Evolutionary conservation across 92 coral and sea anemone species (phyloP).

Genomic region (Pocillopora meandrina): DNA sequence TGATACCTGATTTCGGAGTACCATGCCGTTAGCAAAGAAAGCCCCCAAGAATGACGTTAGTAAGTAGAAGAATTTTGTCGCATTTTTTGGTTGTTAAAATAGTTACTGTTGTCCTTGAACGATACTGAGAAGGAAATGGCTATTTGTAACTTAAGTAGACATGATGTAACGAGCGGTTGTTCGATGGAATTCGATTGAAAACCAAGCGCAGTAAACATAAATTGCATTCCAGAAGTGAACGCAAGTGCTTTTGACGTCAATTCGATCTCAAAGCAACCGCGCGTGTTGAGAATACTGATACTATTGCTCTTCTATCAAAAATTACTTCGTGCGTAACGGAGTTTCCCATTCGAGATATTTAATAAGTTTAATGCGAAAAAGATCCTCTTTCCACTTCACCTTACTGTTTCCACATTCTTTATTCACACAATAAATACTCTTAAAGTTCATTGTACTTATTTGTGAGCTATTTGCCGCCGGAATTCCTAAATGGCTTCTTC

Average conservation of each 20-base stretch:
- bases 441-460: conserved; percentile 1
- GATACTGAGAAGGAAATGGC: not conserved
- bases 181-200: conserved; percentile 28
- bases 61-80: conserved; percentile 28
- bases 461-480: conserved; percentile 6
- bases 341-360: not conserved
- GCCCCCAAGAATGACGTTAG: conserved; percentile 75
- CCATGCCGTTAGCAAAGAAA: conserved; percentile 67
- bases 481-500: conserved; percentile 15
- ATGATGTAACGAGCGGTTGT: not conserved
- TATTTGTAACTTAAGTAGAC: not conserved
- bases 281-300: not conserved
- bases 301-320: not conserved
- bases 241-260: conserved; percentile 30
- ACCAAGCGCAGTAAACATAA: conserved; percentile 31
- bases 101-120: not conserved
- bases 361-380: not conserved
- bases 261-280: not conserved
- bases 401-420: not conserved
- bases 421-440: not conserved
- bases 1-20: not conserved
- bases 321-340: not conserved
- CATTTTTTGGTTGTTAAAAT: not conserved
- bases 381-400: not conserved
- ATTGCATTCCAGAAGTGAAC: conserved; percentile 30